Conservation (phyloP, 2,888 invertebrate species). For the Plebejus argus region DNA sequence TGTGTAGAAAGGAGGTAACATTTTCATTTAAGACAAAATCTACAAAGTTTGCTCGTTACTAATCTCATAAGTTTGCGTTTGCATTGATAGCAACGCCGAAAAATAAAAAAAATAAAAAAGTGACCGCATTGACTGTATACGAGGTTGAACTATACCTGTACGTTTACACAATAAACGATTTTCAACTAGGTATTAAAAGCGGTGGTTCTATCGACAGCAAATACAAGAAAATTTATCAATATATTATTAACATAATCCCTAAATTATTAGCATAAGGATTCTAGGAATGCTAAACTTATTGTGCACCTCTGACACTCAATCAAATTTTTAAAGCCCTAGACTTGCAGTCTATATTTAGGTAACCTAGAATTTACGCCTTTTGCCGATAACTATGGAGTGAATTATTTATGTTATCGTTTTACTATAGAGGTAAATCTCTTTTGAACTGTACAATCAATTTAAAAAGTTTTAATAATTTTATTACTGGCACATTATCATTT, state of each 20-base stretch:
- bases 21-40: no score
- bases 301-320: slow-evolving; percentile 9
- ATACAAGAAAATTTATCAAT: neutral
- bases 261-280: neutral
- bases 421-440: neutral
- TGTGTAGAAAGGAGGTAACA: no score
- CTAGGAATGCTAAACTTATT: slow-evolving; percentile 7
- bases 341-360: slow-evolving; percentile 20
- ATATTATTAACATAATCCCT: neutral
- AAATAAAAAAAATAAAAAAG: neutral
- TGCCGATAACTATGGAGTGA: neutral
- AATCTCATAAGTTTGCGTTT: no score
- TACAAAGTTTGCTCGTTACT: no score
- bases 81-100: neutral
- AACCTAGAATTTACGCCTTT: slow-evolving; percentile 23
- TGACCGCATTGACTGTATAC: neutral
- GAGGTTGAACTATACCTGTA: neutral
- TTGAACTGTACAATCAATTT: neutral
- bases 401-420: neutral
- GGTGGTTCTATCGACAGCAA: neutral
- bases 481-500: neutral
- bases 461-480: neutral
- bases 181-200: neutral
- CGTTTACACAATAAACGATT: no score
- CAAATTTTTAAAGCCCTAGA: slow-evolving; percentile 21